phyloP scores from a whole-genome alignment of 2,797 vertebrate genomes.

The Myiotriccus ornatus region DNA sequence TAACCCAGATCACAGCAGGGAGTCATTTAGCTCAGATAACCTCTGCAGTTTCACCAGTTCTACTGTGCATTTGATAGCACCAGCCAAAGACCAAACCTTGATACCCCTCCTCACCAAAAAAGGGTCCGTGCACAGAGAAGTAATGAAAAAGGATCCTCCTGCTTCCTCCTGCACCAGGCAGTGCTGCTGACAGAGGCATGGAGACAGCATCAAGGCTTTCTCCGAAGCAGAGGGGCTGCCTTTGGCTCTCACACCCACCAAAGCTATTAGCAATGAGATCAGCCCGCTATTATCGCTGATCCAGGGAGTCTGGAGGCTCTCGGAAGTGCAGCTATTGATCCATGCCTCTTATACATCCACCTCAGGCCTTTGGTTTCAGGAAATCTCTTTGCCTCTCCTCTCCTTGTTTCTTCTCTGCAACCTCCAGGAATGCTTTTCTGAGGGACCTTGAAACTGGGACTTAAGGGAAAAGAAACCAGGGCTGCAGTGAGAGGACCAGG shows the following conservation, averaged over 20 bases:
- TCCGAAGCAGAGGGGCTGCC: background rate
- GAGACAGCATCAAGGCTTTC: background rate
- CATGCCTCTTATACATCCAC: background rate
- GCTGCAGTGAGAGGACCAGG: background rate
- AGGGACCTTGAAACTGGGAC: background rate
- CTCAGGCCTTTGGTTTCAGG: constrained; percentile 50
- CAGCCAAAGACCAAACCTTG: background rate
- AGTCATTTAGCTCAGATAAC: background rate
- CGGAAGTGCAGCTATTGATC: constrained; percentile 36
- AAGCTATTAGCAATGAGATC: constrained; percentile 58
- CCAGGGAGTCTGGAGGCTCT: constrained; percentile 30
- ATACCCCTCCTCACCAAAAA: background rate
- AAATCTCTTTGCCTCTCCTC: constrained; percentile 36
- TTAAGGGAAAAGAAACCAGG: background rate
- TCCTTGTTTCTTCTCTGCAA: background rate
- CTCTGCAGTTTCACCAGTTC: background rate
- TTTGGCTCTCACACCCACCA: constrained; percentile 19
- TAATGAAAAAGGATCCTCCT: background rate
- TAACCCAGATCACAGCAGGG: background rate
- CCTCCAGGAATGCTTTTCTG: background rate
- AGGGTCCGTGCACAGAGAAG: background rate
- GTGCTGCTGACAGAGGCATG: background rate
- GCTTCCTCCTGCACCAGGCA: background rate
- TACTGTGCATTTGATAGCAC: background rate
- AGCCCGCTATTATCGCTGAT: constrained; percentile 32